Percentiles rank a stretch among this genome's conserved stretches.
phyloP scores from a whole-genome alignment of 2,797 vertebrate genomes.

The Naso thynnoides region DNA sequence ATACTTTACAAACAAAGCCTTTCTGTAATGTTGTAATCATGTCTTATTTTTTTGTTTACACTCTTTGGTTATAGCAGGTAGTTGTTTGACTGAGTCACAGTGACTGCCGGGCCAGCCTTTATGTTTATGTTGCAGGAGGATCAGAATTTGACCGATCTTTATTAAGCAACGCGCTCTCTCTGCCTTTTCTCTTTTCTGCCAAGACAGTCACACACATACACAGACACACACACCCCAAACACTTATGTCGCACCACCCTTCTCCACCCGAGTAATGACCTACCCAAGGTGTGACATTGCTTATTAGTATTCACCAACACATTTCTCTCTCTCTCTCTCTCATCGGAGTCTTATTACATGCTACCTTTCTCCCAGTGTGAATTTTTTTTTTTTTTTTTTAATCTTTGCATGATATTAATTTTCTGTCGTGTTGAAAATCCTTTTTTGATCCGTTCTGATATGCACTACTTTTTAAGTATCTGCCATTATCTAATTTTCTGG shows the following conservation, averaged over 20 bases:
- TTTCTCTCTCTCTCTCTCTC: conserved; percentile 10
- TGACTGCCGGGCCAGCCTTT: conserved; percentile 18
- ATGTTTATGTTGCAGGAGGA: conserved; percentile 29
- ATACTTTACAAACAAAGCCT: neutral
- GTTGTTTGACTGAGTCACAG: neutral
- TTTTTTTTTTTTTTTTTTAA: conserved; percentile 5
- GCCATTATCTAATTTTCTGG: neutral
- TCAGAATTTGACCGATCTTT: conserved; percentile 23
- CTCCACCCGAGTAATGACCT: neutral
- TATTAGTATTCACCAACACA: conserved; percentile 45
- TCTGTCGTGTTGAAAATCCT: neutral
- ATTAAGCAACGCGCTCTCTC: conserved; percentile 1
- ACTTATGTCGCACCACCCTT: neutral
- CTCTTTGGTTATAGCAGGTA: neutral
- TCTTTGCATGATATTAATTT: neutral
- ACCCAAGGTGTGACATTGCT: conserved; percentile 42
- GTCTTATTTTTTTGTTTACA: neutral
- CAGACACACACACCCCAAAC: neutral
- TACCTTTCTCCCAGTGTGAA: neutral
- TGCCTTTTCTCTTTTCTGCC: neutral
- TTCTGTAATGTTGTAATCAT: fast-evolving
- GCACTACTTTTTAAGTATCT: neutral
- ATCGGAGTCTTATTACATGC: neutral
- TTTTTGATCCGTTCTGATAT: neutral
- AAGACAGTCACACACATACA: conserved; percentile 22